Evolutionary conservation across 1,140 invertebrate genomes (phyloP).

Genomic region (Philopotamus ludificatus): DNA sequence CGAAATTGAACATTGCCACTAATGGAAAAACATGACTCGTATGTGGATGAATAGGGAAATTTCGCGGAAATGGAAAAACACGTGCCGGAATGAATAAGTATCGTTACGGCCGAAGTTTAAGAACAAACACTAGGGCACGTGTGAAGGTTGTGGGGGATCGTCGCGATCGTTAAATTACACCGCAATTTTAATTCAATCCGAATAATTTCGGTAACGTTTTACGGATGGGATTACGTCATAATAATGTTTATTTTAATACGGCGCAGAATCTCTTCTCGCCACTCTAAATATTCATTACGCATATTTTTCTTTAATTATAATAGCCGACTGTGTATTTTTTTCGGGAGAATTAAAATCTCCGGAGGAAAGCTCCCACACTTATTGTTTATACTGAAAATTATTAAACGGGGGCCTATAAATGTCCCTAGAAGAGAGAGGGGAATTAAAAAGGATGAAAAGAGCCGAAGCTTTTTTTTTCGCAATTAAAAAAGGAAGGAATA

Average conservation of each 20-base stretch:
- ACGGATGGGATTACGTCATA: no score
- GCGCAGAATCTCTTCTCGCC: no score
- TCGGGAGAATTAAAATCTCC: slow-evolving; percentile 11
- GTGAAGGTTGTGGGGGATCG: no score
- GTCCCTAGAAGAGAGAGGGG: slow-evolving; percentile 7
- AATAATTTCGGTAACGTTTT: no score
- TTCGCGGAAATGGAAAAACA: not conserved
- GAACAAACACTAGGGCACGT: no score
- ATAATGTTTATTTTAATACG: no score
- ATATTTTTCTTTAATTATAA: slow-evolving; percentile 19
- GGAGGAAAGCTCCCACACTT: slow-evolving; percentile 10
- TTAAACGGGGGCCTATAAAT: slow-evolving; percentile 13
- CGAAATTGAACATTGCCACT: not conserved
- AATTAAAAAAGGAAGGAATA: slow-evolving; percentile 11
- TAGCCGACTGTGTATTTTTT: slow-evolving; percentile 3
- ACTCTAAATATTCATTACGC: slow-evolving; percentile 14
- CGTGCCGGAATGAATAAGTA: not conserved
- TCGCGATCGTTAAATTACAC: no score
- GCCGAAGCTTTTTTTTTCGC: slow-evolving; percentile 18
- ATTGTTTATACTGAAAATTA: slow-evolving; percentile 10
- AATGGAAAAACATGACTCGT: not conserved
- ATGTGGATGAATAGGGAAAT: not conserved
- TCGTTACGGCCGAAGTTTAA: not conserved
- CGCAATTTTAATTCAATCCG: no score
- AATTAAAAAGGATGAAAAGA: slow-evolving; percentile 15